Percentiles rank a stretch among this genome's conserved stretches.
Evolutionary conservation across 2,888 invertebrate genomes (phyloP).

Genomic region (Oxyscelio sp.): DNA sequence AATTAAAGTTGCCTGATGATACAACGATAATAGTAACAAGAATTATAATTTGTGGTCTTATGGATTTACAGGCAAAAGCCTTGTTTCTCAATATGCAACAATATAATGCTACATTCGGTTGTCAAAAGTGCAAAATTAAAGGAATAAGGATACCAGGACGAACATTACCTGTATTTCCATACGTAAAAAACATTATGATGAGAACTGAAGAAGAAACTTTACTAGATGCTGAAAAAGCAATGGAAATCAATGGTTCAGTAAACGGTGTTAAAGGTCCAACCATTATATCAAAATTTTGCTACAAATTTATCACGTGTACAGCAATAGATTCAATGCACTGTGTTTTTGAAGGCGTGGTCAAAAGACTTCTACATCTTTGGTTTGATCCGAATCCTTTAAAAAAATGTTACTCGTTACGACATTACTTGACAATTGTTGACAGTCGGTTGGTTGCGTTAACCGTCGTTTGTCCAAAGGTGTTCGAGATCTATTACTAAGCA

Average conservation of each 20-base stretch:
- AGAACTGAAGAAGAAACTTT: slow-evolving; percentile 48
- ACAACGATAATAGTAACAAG: slow-evolving; percentile 1
- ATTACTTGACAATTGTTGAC: slow-evolving; percentile 25
- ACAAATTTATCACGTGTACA: slow-evolving; percentile 43
- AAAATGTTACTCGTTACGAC: slow-evolving; percentile 42
- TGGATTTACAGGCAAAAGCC: too few relatives aligned
- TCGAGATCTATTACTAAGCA: slow-evolving; percentile 55
- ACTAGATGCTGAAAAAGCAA: slow-evolving; percentile 47
- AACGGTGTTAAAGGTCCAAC: slow-evolving; percentile 63
- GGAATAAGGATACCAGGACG: slow-evolving; percentile 9
- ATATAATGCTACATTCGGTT: slow-evolving; percentile 64
- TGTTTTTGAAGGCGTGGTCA: slow-evolving; percentile 52
- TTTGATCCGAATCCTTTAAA: slow-evolving; percentile 34
- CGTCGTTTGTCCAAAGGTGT: slow-evolving; percentile 42
- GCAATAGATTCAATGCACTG: slow-evolving; percentile 70
- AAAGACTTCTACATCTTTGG: slow-evolving; percentile 50
- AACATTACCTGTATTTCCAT: slow-evolving; percentile 6
- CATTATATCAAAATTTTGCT: slow-evolving; percentile 52
- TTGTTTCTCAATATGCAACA: slow-evolving; percentile 51
- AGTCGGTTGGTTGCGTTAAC: slow-evolving; percentile 28
- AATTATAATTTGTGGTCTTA: slow-evolving; percentile 43
- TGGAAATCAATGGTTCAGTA: slow-evolving; percentile 29
- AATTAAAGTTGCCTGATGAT: background rate
- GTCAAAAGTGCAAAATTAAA: slow-evolving; percentile 52
- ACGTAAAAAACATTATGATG: background rate